Evolutionary conservation across 2,113 vertebrate genomes (phyloP).

Genomic region (Tragelaphus strepsiceros): DNA sequence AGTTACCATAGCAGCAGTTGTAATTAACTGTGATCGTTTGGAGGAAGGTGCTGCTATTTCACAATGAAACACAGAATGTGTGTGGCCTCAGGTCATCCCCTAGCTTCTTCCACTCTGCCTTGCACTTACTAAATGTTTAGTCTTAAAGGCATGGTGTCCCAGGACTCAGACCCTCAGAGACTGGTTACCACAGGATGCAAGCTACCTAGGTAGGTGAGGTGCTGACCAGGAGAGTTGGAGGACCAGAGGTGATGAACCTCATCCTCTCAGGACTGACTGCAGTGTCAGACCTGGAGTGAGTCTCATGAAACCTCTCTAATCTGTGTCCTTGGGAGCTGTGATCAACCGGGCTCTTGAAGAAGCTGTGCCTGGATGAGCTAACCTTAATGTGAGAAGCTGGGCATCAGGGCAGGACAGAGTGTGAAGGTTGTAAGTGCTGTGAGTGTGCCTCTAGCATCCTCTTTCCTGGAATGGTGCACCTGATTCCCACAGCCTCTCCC

Average conservation of each 20-base stretch:
- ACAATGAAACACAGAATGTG: not conserved
- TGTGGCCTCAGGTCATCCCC: not conserved
- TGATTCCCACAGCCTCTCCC: not conserved
- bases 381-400: not conserved
- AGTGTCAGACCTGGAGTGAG: not conserved
- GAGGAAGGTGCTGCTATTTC: not conserved
- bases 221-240: not conserved
- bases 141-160: not conserved
- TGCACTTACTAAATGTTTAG: not conserved
- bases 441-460: no score
- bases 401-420: fast-evolving
- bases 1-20: fast-evolving
- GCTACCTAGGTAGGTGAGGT: not conserved
- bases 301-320: not conserved
- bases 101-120: not conserved
- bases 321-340: not conserved
- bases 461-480: fast-evolving
- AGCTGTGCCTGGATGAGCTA: not conserved
- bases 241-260: not conserved
- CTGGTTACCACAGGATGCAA: no score
- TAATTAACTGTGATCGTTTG: not conserved
- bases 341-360: not conserved
- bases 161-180: not conserved
- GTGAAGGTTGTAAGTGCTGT: no score
- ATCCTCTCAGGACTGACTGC: not conserved